Percentiles rank a stretch among this genome's conserved stretches.
Evolutionary conservation across 2,113 vertebrate genomes (phyloP).

Genomic region (Oxyruncus cristatus): DNA sequence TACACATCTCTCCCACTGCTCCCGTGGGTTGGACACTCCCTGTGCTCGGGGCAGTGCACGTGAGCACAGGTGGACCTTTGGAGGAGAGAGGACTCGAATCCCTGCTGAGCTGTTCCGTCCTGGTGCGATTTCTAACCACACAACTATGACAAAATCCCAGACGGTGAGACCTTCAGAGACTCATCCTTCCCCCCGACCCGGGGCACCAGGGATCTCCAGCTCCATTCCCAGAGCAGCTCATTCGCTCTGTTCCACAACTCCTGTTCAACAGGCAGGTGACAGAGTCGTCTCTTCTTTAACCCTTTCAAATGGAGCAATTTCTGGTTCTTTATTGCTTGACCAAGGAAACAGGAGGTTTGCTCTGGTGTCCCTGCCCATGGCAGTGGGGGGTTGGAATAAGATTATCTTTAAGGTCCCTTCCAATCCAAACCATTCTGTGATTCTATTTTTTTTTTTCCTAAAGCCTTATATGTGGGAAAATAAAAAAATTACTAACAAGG

Average conservation of each 20-base stretch:
- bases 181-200: neutral
- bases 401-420: neutral
- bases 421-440: neutral
- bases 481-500: neutral
- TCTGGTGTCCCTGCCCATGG: neutral
- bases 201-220: neutral
- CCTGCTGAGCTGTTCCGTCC: constrained; percentile 20
- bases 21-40: neutral
- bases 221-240: neutral
- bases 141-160: neutral
- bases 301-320: neutral
- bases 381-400: neutral
- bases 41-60: neutral
- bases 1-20: neutral
- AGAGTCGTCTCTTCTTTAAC: neutral
- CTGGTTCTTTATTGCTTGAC: neutral
- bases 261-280: neutral
- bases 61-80: neutral
- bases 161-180: neutral
- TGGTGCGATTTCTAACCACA: neutral
- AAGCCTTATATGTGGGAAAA: neutral
- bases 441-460: neutral
- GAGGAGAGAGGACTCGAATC: neutral
- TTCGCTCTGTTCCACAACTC: neutral
- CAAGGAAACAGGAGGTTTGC: neutral